These are phyloP conservation scores for Aphodius granarius DNA, from an alignment of 2,888 invertebrate species.

Conservation along the genomic window DNA sequence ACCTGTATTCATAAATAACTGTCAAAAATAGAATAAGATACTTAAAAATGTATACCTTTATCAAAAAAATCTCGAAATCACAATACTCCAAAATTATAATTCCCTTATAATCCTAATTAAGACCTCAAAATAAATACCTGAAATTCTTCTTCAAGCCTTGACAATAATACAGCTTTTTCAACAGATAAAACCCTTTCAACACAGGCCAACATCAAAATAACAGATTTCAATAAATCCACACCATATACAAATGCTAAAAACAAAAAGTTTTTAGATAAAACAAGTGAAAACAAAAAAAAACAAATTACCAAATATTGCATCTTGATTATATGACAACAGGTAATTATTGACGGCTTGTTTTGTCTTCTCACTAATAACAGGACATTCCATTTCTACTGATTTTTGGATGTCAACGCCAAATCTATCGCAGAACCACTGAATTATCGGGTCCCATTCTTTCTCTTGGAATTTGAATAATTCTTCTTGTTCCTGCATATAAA, in stretches of 20 bases:
- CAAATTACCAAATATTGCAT: conserved; percentile 76
- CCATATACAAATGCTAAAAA: conserved; percentile 79
- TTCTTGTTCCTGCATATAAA: conserved; percentile 66
- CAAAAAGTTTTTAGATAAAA: conserved; percentile 12
- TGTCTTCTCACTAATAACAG: conserved; percentile 66
- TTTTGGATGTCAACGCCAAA: conserved; percentile 74
- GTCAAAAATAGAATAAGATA: no score
- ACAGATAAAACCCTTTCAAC: conserved; percentile 76
- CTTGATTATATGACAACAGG: conserved; percentile 79
- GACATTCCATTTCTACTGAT: conserved; percentile 71
- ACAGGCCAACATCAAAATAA: conserved; percentile 83
- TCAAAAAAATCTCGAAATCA: background rate
- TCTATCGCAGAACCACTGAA: conserved; percentile 86
- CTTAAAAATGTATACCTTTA: background rate
- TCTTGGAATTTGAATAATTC: conserved; percentile 76
- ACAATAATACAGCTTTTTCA: conserved; percentile 79
- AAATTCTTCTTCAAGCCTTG: conserved; percentile 89
- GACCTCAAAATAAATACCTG: conserved; percentile 63
- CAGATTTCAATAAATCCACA: conserved; percentile 87
- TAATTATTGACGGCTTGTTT: conserved; percentile 72
- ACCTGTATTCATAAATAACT: no score
- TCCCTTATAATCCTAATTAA: background rate
- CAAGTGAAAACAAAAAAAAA: conserved; percentile 8
- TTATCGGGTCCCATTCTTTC: conserved; percentile 85
- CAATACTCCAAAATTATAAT: background rate